A percentile compares a stretch with the other conserved stretches of the same genome.
Evolutionary conservation across 2,888 invertebrate species (phyloP).

Genomic region (Melipona beecheii): DNA sequence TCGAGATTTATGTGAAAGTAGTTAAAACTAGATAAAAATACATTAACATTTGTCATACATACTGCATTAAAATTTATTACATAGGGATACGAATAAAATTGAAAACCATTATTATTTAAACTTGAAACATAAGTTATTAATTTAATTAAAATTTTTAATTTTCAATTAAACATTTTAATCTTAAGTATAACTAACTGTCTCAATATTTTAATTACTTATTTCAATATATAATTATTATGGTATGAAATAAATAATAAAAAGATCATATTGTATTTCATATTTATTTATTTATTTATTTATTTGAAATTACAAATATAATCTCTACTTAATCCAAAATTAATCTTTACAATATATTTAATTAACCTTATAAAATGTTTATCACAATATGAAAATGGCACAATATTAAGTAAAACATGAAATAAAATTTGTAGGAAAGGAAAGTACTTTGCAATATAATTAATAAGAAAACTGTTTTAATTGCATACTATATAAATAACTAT

Average conservation of each 20-base stretch:
- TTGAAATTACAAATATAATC: conserved; percentile 21
- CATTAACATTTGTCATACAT: neutral
- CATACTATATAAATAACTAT: conserved; percentile 15
- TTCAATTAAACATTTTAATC: neutral
- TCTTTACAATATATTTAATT: neutral
- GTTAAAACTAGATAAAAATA: conserved; percentile 8
- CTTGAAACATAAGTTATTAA: neutral
- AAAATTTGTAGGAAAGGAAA: conserved; percentile 3
- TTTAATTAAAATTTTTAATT: neutral
- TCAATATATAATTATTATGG: neutral
- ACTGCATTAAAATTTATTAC: no score
- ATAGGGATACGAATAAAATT: no score
- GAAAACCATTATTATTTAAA: neutral
- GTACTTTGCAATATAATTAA: conserved; percentile 13
- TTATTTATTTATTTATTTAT: conserved; percentile 35
- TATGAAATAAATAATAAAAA: conserved; percentile 8
- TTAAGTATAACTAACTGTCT: neutral
- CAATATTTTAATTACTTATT: no score
- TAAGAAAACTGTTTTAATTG: conserved; percentile 12
- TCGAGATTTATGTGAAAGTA: neutral
- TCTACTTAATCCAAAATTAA: conserved; percentile 16
- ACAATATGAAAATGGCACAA: conserved; percentile 16
- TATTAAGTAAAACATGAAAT: conserved; percentile 19
- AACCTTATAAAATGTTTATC: conserved; percentile 14
- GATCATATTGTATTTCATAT: conserved; percentile 23